Base-by-base conservation (phyloP, 2,113 vertebrate species). In the Apodemus sylvaticus region DNA sequence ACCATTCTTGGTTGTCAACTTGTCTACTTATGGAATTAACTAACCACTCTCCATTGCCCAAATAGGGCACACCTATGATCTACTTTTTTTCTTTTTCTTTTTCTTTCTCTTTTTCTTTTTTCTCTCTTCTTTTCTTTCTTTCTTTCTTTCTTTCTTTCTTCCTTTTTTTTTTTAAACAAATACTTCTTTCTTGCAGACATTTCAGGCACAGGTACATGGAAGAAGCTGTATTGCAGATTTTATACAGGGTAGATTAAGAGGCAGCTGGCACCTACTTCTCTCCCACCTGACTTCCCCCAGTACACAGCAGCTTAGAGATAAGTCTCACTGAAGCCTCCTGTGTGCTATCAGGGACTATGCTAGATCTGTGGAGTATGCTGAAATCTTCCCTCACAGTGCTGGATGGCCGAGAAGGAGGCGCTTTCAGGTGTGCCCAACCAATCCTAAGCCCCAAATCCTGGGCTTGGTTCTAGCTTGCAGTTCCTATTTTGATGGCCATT, bases 151-250 rank as follows among this genome's bases (percentile, higher is more conserved):
- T 48, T 48, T 48, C 45, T 48, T 48, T 48, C 45, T 48, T 48
- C 7, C 45, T 48, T 48, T 62, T 62, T 62, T 62, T 7, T 22
- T 60, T 60, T 55, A 53, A n/a, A n/a, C 14, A 58, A 58, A 58
- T 20, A 58, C 58, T 19, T 96, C 74, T 98, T 98, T 97, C 97
- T 98, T 98, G 96, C 96, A 97, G 94, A 97, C 95, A 97, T 96
- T 97, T 97, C 96, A 98, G 97, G 97, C 97, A 97, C 94, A 97
- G 89, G 95, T 97, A 97, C 96, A 97, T 93, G 96, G 86, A 97
- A 93, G 94, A 86, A 95, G 97, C 97, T 88, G 86, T 96, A 97
- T 96, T 96, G 96, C 91, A 91, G 82, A 95, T 94, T 96, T 97
- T 97, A 96, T 95, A 97, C 97, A 97, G 93, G 98, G 96, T 97